Conservation (phyloP, 2,113 vertebrate species). For the Trinectes maculatus region DNA sequence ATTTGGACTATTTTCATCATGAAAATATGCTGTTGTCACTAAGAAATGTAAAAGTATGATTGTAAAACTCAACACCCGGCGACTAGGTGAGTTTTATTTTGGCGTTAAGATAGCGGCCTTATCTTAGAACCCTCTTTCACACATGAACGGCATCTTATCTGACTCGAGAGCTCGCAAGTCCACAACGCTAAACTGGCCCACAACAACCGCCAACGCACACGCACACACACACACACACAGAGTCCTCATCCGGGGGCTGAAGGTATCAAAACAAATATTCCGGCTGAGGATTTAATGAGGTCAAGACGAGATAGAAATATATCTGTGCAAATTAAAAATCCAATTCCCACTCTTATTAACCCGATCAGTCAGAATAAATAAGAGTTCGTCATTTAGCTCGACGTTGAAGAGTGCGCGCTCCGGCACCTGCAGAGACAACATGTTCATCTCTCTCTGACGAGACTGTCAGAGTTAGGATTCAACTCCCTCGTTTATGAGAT, state of each 20-base stretch:
- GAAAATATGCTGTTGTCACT: too few relatives aligned
- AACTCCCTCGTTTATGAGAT: not conserved
- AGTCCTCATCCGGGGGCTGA: constrained; percentile 4
- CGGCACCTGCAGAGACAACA: not conserved
- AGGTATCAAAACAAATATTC: constrained; percentile 28
- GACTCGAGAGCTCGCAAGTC: not conserved
- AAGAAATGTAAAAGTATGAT: too few relatives aligned
- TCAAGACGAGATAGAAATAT: constrained; percentile 18
- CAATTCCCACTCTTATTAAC: constrained; percentile 34
- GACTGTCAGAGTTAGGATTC: too few relatives aligned
- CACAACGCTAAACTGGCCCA: constrained; percentile 7
- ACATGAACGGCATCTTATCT: constrained; percentile 24
- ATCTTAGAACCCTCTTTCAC: constrained; percentile 20
- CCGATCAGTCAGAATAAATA: constrained; percentile 42
- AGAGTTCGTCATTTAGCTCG: constrained; percentile 2
- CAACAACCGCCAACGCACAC: not conserved
- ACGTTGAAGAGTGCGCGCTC: not conserved
- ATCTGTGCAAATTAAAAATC: constrained; percentile 35
- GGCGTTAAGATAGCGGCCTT: constrained; percentile 4
- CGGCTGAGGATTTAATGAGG: constrained; percentile 40
- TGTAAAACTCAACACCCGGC: too few relatives aligned
- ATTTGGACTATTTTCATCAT: too few relatives aligned
- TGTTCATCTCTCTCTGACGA: too few relatives aligned
- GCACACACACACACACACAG: not conserved
- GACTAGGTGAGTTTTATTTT: too few relatives aligned